phyloP scores from a whole-genome alignment of 2,113 vertebrate species.

The Triplophysa tibetana region DNA sequence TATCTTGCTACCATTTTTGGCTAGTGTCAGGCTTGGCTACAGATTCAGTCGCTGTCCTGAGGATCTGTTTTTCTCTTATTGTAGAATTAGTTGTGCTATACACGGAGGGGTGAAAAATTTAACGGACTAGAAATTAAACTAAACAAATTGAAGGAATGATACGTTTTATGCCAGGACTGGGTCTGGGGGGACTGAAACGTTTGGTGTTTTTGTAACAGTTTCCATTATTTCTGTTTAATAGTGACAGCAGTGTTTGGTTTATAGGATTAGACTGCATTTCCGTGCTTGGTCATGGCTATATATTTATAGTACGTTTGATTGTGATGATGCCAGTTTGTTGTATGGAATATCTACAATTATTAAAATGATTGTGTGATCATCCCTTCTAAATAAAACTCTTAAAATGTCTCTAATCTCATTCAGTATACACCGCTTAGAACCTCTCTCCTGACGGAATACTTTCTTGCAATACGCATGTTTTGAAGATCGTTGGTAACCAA shows the following conservation, averaged over 20 bases:
- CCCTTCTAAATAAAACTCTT: background rate
- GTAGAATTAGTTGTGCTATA: background rate
- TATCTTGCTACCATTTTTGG: background rate
- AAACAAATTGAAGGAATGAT: conserved; percentile 14
- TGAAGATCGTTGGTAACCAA: no score
- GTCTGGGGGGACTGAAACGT: background rate
- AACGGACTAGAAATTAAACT: conserved; percentile 28
- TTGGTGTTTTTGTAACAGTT: background rate
- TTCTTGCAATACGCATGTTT: no score
- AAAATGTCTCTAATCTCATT: conserved; percentile 3
- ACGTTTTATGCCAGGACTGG: background rate
- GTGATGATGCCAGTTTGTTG: background rate
- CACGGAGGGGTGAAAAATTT: conserved; percentile 11
- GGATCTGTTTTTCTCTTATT: conserved; percentile 1
- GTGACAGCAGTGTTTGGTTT: conserved; percentile 6
- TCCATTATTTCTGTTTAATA: background rate
- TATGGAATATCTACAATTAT: background rate
- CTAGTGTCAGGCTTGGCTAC: background rate
- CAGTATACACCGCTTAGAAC: background rate
- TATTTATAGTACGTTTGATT: conserved; percentile 6
- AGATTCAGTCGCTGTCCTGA: conserved; percentile 3
- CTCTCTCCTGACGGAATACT: background rate
- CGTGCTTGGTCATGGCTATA: background rate
- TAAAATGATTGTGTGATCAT: background rate
- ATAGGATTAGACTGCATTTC: background rate